Conservation (phyloP, 2,888 invertebrate species). For the Trichopoda pennipes region DNA sequence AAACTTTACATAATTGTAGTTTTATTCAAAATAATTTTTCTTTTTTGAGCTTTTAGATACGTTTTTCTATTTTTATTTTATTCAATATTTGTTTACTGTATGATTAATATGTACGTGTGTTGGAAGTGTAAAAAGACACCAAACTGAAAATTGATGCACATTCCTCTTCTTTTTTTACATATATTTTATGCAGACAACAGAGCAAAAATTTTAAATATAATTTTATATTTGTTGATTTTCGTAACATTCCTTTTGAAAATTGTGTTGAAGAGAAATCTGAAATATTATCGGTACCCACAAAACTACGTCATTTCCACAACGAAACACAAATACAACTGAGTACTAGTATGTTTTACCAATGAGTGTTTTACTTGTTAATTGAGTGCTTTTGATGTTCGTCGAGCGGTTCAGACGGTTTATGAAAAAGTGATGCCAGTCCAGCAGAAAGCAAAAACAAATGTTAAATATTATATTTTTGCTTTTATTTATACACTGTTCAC, state of each 20-base stretch:
- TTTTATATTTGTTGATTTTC: conserved; percentile 31
- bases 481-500: too few relatives aligned
- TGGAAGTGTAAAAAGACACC: conserved; percentile 39
- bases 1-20: neutral
- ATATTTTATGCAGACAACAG: conserved; percentile 7
- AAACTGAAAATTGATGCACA: conserved; percentile 48
- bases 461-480: too few relatives aligned
- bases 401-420: conserved; percentile 11
- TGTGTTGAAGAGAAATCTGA: conserved; percentile 14
- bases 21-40: conserved; percentile 14
- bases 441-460: too few relatives aligned
- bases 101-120: conserved; percentile 40
- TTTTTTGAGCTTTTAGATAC: neutral
- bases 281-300: conserved; percentile 17
- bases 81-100: conserved; percentile 24
- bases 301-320: conserved; percentile 45
- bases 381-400: conserved; percentile 42
- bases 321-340: conserved; percentile 66
- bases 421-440: conserved; percentile 29
- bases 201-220: too few relatives aligned
- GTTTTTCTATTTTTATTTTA: conserved; percentile 8
- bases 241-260: conserved; percentile 53
- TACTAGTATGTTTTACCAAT: conserved; percentile 54
- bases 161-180: conserved; percentile 34
- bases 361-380: conserved; percentile 50